Percentiles rank a stretch among this genome's conserved stretches.
These are phyloP conservation scores for Drosophila austrosaltans DNA, from an alignment of 2,888 invertebrate genomes.

Conservation along the genomic window DNA sequence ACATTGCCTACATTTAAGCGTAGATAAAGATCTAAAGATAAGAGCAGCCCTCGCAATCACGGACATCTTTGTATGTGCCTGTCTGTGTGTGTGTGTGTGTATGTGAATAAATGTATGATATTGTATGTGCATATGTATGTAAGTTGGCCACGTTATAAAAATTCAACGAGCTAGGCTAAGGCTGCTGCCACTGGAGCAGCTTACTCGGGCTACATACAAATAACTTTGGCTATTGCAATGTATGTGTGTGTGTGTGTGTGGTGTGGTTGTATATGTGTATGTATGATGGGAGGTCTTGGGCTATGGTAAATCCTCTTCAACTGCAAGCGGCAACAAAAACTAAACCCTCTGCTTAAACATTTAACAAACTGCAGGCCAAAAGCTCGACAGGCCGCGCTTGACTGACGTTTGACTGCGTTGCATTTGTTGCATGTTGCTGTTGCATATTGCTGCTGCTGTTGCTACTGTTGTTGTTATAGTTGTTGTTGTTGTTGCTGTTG, in stretches of 20 bases:
- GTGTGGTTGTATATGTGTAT: conserved; percentile 10
- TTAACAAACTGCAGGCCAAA: conserved; percentile 74
- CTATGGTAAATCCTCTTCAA: conserved; percentile 13
- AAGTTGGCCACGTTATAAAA: conserved; percentile 67
- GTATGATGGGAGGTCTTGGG: conserved; percentile 9
- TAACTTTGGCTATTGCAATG: conserved; percentile 36
- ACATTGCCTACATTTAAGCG: conserved; percentile 3
- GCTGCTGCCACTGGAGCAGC: conserved; percentile 48
- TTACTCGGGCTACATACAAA: conserved; percentile 55
- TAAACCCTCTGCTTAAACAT: conserved; percentile 72
- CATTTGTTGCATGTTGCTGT: conserved; percentile 28
- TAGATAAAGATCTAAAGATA: neutral
- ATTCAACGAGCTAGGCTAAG: conserved; percentile 63
- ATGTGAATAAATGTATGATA: conserved; percentile 1
- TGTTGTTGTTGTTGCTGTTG: conserved; percentile 21
- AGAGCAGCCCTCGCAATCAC: neutral
- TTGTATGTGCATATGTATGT: conserved; percentile 33
- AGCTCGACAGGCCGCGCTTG: conserved; percentile 69
- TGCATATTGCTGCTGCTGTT: conserved; percentile 20
- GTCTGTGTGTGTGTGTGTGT: conserved; percentile 1
- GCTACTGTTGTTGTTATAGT: conserved; percentile 14
- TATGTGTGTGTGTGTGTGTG: conserved; percentile 15
- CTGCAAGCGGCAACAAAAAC: conserved; percentile 41
- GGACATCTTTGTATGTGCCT: neutral
- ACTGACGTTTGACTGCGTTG: conserved; percentile 65